A percentile compares a stretch with the other conserved stretches of the same genome.
Conservation (phyloP, 2,797 vertebrate species). For the Falco berigora region DNA sequence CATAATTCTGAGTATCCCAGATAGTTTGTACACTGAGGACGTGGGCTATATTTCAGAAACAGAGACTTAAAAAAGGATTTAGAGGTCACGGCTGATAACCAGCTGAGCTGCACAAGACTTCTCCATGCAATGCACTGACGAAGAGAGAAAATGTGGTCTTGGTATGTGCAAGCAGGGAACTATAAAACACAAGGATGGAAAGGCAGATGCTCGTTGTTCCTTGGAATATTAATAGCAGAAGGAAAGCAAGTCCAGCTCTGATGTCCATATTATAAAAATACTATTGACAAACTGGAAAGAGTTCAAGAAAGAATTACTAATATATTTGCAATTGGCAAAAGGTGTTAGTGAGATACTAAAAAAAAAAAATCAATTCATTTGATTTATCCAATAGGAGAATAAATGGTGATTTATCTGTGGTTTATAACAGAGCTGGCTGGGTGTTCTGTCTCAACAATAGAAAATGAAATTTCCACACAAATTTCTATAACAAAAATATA, state of each 20-base stretch:
- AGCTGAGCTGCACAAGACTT: background rate
- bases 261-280: background rate
- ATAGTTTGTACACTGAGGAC: background rate
- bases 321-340: background rate
- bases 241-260: background rate
- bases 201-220: background rate
- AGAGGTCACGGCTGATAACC: background rate
- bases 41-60: background rate
- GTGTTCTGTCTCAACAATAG: constrained; percentile 19
- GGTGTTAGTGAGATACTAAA: background rate
- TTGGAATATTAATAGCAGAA: background rate
- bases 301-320: constrained; percentile 1
- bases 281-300: background rate
- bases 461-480: constrained; percentile 29
- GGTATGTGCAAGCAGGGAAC: background rate
- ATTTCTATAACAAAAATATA: constrained; percentile 9
- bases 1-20: background rate
- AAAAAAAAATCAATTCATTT: background rate
- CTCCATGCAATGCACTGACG: background rate
- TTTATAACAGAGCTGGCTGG: background rate
- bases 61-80: background rate
- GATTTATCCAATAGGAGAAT: background rate
- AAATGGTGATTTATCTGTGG: background rate
- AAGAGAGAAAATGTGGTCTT: background rate
- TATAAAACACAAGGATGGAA: background rate